Evolutionary conservation across 2,797 vertebrate species (phyloP).

Genomic region (Picus viridis): DNA sequence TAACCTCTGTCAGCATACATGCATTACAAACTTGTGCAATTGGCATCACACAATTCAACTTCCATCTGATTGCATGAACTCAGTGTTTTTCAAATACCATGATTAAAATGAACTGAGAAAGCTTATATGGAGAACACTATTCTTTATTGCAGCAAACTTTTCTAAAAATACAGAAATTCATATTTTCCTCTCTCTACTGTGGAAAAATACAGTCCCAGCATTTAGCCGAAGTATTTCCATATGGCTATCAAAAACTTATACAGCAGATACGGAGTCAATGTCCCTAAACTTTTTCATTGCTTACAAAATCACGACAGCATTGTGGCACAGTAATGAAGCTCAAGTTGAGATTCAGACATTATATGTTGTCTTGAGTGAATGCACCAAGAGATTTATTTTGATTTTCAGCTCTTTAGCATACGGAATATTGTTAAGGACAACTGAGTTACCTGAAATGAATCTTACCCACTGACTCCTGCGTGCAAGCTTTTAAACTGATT

Average conservation of each 20-base stretch:
- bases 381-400: not conserved
- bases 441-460: not conserved
- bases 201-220: not conserved
- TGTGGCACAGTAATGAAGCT: not conserved
- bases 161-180: not conserved
- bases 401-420: not conserved
- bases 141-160: not conserved
- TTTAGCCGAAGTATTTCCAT: not conserved
- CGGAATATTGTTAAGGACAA: not conserved
- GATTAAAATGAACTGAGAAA: not conserved
- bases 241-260: not conserved
- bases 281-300: not conserved
- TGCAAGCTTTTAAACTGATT: not conserved
- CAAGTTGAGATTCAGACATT: not conserved
- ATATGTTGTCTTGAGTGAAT: not conserved
- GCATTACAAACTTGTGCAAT: not conserved
- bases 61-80: not conserved
- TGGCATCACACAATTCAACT: not conserved
- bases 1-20: not conserved
- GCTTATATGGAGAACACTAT: not conserved
- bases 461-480: not conserved
- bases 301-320: not conserved
- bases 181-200: not conserved
- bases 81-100: not conserved
- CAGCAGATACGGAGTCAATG: not conserved